A percentile compares a stretch with the other conserved stretches of the same genome.
These are phyloP conservation scores for Eciton burchellii DNA, from an alignment of 1,140 invertebrate genomes.

Conservation along the genomic window DNA sequence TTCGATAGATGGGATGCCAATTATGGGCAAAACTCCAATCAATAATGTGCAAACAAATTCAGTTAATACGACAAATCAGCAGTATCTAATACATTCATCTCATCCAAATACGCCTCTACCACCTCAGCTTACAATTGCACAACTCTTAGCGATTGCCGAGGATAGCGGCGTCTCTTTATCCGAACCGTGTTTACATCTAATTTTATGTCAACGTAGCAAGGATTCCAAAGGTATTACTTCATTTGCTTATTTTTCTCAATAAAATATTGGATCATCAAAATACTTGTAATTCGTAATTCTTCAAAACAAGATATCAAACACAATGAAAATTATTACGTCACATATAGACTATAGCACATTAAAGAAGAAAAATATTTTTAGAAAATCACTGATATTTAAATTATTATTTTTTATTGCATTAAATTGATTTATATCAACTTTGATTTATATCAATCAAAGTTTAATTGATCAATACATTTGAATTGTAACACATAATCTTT, in stretches of 20 bases:
- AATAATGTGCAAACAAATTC: constrained; percentile 71
- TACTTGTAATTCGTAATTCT: neutral
- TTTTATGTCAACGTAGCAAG: constrained; percentile 80
- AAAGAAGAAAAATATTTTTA: too few species aligned
- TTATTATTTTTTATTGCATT: too few species aligned
- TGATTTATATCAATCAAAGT: too few species aligned
- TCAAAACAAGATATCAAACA: too few species aligned
- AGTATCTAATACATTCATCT: constrained; percentile 83
- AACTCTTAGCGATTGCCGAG: constrained; percentile 87
- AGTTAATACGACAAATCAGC: constrained; percentile 78
- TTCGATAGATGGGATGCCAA: constrained; percentile 71
- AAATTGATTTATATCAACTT: too few species aligned
- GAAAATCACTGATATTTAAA: too few species aligned
- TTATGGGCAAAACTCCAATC: constrained; percentile 70
- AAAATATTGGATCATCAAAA: neutral
- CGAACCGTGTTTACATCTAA: constrained; percentile 86
- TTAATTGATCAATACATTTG: too few species aligned
- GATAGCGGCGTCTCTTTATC: constrained; percentile 86
- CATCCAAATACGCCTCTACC: constrained; percentile 85
- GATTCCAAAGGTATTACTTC: constrained; percentile 78
- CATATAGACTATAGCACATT: too few species aligned
- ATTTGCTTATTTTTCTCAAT: neutral
- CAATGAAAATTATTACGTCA: too few species aligned
- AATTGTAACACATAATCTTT: too few species aligned
- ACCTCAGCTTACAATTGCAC: constrained; percentile 87